These are phyloP conservation scores for Regulus satrapa DNA, from an alignment of 2,113 vertebrate genomes.

Conservation along the genomic window DNA sequence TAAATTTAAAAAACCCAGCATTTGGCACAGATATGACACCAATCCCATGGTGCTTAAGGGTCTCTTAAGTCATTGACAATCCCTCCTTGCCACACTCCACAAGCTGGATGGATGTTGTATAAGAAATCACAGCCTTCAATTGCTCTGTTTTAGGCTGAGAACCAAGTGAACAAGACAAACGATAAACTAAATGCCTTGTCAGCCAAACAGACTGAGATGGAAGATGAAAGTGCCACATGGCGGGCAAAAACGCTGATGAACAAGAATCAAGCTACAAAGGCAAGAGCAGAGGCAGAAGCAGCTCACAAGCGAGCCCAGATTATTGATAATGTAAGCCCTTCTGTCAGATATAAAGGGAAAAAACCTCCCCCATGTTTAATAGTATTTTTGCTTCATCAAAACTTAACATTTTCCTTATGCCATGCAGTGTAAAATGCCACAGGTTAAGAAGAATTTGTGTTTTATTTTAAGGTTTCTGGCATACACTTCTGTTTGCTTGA, in stretches of 20 bases:
- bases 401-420: neutral
- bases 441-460: neutral
- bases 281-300: slow-evolving; percentile 53
- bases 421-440: neutral
- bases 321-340: slow-evolving; percentile 54
- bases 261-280: slow-evolving; percentile 42
- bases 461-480: neutral
- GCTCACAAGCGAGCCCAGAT: slow-evolving; percentile 31
- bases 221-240: slow-evolving; percentile 61
- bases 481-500: neutral
- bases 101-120: neutral
- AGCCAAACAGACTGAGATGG: slow-evolving; percentile 46
- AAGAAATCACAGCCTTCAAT: slow-evolving; percentile 4
- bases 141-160: slow-evolving; percentile 66
- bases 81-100: neutral
- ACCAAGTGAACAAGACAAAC: slow-evolving; percentile 58
- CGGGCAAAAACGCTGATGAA: slow-evolving; percentile 71
- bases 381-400: neutral
- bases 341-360: neutral
- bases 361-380: neutral
- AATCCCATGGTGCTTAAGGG: neutral
- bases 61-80: neutral
- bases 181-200: slow-evolving; percentile 41
- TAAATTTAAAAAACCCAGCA: neutral
- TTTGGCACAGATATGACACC: neutral